Evolutionary conservation across 2,797 vertebrate species (phyloP), one percentile per base, ranked within the genome.

Genomic region (Eremophila alpestris): DNA sequence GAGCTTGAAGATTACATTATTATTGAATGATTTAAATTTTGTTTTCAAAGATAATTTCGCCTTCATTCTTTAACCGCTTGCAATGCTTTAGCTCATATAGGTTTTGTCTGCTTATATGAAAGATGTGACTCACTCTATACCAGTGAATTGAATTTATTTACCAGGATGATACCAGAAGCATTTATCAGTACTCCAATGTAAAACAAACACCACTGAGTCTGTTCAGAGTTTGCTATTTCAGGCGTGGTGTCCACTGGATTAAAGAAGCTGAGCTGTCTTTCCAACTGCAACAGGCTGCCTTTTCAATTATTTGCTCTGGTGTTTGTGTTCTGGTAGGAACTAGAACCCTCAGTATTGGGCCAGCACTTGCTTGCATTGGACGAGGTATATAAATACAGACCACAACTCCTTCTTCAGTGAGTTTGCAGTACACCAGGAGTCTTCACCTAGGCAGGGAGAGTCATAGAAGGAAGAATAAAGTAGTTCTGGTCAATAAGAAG

Each of bases 371-470:
- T 16, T 54, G 20, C 18, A 13, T 14, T 3, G 1, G 20, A n/a
- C 21, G 17, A 38, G 9, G 23, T n/a, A 1, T 8, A 12, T 26
- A 46, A 67, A 55, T 2, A 1, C 9, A 7, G 15, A 41, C 8
- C 52, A 59, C 34, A 83, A 26, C n/a, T 79, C 56, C 22, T 43
- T 7, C 5, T 58, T 36, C 27, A n/a, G 1, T 3, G 6, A 73
- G 10, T 21, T 32, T 65, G 24, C n/a, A n/a, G 21, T 7, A 2
- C n/a, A 52, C 34, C 26, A 15, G 20, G 38, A 30, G 27, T 14
- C 48, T 64, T 49, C 41, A 19, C 40, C 22, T 34, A 12, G 24
- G 19, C 10, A 13, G 8, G 6, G 0, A 13, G 38, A 70, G 22
- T 1, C 65, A 40, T 34, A 68, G 52, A 59, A 59, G 27, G n/a